Base-by-base conservation (phyloP, 1,140 invertebrate genomes). In the Lucilia sericata region DNA sequence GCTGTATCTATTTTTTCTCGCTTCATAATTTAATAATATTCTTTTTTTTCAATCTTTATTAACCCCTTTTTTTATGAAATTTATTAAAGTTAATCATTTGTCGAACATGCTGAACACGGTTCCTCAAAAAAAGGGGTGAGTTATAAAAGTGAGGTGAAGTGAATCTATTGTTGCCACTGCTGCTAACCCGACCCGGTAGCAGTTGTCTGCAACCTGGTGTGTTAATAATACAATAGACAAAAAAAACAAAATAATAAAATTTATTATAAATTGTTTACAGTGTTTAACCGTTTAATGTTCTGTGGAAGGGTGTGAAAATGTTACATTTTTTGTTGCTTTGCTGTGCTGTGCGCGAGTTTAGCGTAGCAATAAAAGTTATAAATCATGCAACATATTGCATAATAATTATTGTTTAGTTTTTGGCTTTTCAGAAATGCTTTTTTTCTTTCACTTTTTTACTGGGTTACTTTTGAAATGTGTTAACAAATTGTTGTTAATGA, bases 361-460 rank as follows among this genome's bases (percentile, higher is more conserved):
- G 21, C n/a, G 19, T 70, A 51, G 76, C 83, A 85, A 76, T 86
- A 86, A 84, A 78, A 86, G 81, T 85, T 87, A 89, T 89, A 89
- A 89, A 89, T 89, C 88, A 89, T 89, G 88, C 88, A 89, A 88
- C 88, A 89, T 89, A 89, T 89, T 89, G 88, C 88, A 89, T 89
- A 89, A 89, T 89, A 89, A 89, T 89, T 88, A 89, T 89, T 65
- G 55, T 70, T 65, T 82, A 65, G 21, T 55, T 82, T 82, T 49
- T 60, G 47, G 12, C n/a, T 82, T 55, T 55, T 55, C 1, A 55
- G 12, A 55, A 42, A 36, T 36, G 36, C 36, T 42, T 42, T 42
- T 42, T 42, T 42, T 42, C 0, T 42, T 0, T 42, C 10, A 42
- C 0, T 42, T 10, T 7, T 42, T 42, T 42, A 42, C 25, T 42